Percentiles rank a stretch among this genome's conserved stretches.
These are phyloP conservation scores for Rhombomys opimus DNA, from an alignment of 2,113 vertebrate species.

Conservation along the genomic window DNA sequence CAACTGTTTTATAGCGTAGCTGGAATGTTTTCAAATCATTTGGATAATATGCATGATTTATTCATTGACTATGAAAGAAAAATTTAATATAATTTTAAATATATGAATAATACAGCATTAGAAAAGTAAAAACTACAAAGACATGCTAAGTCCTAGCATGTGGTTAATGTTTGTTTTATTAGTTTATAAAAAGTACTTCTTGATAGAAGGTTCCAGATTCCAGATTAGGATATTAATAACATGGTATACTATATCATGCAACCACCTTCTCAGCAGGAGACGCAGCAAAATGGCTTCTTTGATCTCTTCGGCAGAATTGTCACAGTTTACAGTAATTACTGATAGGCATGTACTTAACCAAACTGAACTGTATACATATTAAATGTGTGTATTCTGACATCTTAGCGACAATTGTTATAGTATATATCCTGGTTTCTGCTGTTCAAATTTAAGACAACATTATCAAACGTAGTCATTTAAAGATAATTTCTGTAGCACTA, in stretches of 20 bases:
- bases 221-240: neutral
- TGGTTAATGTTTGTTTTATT: neutral
- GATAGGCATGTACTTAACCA: neutral
- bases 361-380: neutral
- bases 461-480: neutral
- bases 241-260: neutral
- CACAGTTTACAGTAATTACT: neutral
- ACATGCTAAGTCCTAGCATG: neutral
- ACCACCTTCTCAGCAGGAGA: neutral
- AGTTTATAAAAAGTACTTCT: neutral
- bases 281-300: neutral
- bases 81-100: slow-evolving; percentile 11
- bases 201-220: slow-evolving; percentile 2
- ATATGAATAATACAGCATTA: slow-evolving; percentile 24
- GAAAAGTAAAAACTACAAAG: neutral
- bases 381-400: neutral
- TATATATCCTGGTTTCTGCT: neutral
- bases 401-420: neutral
- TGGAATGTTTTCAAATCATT: slow-evolving; percentile 36
- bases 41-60: neutral
- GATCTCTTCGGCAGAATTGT: neutral
- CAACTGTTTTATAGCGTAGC: neutral
- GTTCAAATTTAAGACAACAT: slow-evolving; percentile 34
- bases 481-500: neutral
- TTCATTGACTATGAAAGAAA: slow-evolving; percentile 23